Evolutionary conservation across 2,113 vertebrate genomes (phyloP).

Genomic region (Fregata magnificens): DNA sequence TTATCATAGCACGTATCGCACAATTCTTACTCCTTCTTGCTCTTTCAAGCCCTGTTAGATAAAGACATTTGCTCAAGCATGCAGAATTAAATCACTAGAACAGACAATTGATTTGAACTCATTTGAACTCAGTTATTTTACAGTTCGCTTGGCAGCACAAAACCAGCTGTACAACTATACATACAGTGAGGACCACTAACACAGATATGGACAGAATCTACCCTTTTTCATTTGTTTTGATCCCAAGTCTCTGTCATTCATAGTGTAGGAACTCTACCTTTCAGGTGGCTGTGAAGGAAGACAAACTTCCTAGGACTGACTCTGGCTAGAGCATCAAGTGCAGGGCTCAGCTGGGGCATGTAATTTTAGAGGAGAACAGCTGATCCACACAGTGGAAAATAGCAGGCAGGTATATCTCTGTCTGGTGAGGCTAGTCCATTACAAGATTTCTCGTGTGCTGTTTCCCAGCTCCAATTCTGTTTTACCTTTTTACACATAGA

Average conservation of each 20-base stretch:
- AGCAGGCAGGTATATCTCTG: not conserved
- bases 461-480: not conserved
- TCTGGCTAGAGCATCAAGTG: not conserved
- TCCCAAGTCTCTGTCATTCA: not conserved
- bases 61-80: not conserved
- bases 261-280: not conserved
- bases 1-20: not conserved
- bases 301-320: not conserved
- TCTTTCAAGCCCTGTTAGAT: not conserved
- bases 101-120: not conserved
- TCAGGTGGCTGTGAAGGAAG: not conserved
- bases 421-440: not conserved
- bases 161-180: not conserved
- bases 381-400: not conserved
- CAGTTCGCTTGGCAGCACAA: not conserved
- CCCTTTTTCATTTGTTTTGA: not conserved
- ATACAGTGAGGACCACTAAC: not conserved
- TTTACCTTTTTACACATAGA: not conserved
- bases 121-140: not conserved
- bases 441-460: not conserved
- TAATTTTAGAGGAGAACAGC: not conserved
- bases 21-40: not conserved
- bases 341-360: not conserved
- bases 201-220: not conserved
- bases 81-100: not conserved